A percentile compares a stretch with the other conserved stretches of the same genome.
phyloP scores from a whole-genome alignment of 2,797 vertebrate genomes.

The Mustela erminea region DNA sequence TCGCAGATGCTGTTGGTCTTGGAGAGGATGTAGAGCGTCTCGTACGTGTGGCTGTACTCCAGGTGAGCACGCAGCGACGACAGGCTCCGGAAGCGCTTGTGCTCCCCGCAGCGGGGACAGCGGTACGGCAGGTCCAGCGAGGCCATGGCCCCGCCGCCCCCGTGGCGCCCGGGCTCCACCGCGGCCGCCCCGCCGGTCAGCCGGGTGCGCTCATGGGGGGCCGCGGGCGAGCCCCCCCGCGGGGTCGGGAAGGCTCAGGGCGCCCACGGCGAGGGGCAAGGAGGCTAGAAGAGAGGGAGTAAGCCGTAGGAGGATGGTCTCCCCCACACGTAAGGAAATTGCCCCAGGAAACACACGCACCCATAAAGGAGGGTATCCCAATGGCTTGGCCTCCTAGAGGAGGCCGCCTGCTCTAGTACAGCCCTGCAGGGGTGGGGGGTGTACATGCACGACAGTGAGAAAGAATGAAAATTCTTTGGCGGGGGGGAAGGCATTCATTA shows the following conservation, averaged over 20 bases:
- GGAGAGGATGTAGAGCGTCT: constrained; percentile 99
- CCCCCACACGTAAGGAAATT: not conserved
- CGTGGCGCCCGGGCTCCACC: constrained; percentile 70
- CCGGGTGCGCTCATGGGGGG: constrained; percentile 77
- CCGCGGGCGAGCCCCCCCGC: constrained; percentile 12
- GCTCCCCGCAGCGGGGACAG: constrained; percentile 99
- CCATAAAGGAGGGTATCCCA: not conserved
- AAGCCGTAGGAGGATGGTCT: not conserved
- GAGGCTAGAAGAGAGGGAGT: constrained; percentile 68
- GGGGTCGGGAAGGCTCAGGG: constrained; percentile 26
- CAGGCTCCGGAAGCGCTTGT: constrained; percentile 99
- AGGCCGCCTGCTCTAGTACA: not conserved
- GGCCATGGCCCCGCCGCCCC: constrained; percentile 92
- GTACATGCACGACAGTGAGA: not conserved
- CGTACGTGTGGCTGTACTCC: constrained; percentile 99
- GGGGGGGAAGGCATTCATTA: not conserved
- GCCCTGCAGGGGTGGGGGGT: not conserved
- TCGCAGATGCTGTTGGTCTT: constrained; percentile 99
- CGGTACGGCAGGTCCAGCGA: constrained; percentile 99
- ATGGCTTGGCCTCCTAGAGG: not conserved
- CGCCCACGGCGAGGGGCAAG: not conserved
- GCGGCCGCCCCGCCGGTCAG: constrained; percentile 68
- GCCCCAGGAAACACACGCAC: not conserved
- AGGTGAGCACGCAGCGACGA: constrained; percentile 97
- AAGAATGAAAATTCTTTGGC: not conserved